Conservation (phyloP, 2,797 vertebrate species). For the Rousettus madagascariensis region DNA sequence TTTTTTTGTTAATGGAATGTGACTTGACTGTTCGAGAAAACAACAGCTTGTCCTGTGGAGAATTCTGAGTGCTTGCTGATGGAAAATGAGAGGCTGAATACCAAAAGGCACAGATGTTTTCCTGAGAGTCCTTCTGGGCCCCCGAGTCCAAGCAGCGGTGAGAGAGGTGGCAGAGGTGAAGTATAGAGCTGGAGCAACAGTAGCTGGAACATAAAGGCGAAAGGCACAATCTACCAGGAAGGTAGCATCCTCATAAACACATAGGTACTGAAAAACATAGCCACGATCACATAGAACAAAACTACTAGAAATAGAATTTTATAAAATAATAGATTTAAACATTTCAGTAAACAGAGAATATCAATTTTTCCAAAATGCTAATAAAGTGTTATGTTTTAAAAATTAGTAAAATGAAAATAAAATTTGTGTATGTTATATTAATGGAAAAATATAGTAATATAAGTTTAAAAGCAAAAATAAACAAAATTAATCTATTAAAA, state of each 20-base stretch:
- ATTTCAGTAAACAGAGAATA: background rate
- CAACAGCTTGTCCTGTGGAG: background rate
- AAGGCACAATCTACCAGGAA: background rate
- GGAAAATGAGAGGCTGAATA: background rate
- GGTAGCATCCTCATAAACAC: background rate
- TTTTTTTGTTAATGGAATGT: background rate
- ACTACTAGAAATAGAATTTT: background rate
- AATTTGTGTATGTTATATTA: background rate
- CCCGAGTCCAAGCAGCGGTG: background rate
- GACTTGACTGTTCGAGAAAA: background rate
- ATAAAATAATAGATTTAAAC: background rate
- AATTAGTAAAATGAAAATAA: background rate
- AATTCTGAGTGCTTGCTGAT: background rate
- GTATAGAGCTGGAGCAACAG: background rate
- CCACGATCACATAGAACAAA: background rate
- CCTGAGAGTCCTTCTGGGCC: background rate
- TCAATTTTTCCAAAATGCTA: background rate
- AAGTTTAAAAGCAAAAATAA: background rate
- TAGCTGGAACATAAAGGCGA: background rate
- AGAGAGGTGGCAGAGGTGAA: background rate
- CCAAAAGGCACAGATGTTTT: background rate
- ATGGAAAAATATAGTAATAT: background rate
- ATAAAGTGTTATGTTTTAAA: background rate
- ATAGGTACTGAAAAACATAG: background rate
- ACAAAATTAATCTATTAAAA: background rate